A percentile compares a stretch with the other conserved stretches of the same genome.
Evolutionary conservation across 2,797 vertebrate genomes (phyloP).

Genomic region (Esox masquinongy): DNA sequence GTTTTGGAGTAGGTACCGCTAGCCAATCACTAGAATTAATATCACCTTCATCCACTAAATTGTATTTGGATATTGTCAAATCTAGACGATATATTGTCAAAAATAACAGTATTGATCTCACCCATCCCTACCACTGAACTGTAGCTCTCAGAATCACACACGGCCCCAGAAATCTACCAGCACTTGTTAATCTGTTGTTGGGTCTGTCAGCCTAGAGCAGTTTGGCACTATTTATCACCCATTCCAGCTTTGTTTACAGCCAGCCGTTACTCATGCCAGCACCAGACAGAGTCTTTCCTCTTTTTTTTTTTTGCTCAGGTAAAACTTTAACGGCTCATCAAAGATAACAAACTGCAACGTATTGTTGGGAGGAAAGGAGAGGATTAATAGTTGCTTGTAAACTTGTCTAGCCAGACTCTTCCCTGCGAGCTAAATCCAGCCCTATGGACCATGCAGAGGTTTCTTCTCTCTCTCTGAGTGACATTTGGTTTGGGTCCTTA

Average conservation of each 20-base stretch:
- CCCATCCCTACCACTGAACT: too few species aligned
- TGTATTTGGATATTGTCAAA: too few species aligned
- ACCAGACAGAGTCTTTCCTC: conserved; percentile 65
- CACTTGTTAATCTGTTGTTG: conserved; percentile 63
- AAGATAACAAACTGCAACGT: conserved; percentile 69
- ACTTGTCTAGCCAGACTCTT: conserved; percentile 62
- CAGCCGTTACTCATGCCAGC: conserved; percentile 63
- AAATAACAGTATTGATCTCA: too few species aligned
- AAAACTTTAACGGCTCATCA: conserved; percentile 74
- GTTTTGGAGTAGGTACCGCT: too few species aligned
- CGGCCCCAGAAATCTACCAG: conserved; percentile 19
- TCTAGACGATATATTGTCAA: too few species aligned
- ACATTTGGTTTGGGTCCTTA: conserved; percentile 9
- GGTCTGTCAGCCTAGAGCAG: conserved; percentile 57
- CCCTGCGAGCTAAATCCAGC: conserved; percentile 45
- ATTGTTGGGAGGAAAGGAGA: conserved; percentile 34
- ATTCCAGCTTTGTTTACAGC: conserved; percentile 72
- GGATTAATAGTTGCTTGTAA: conserved; percentile 67
- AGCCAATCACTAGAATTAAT: too few species aligned
- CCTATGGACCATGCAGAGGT: conserved; percentile 13
- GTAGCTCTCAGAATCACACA: background rate
- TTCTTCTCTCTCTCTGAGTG: conserved; percentile 11
- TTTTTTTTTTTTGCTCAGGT: conserved; percentile 61
- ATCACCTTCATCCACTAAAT: too few species aligned
- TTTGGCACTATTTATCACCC: conserved; percentile 63